phyloP scores from a whole-genome alignment of 2,113 vertebrate species.

The Lophura nycthemera region DNA sequence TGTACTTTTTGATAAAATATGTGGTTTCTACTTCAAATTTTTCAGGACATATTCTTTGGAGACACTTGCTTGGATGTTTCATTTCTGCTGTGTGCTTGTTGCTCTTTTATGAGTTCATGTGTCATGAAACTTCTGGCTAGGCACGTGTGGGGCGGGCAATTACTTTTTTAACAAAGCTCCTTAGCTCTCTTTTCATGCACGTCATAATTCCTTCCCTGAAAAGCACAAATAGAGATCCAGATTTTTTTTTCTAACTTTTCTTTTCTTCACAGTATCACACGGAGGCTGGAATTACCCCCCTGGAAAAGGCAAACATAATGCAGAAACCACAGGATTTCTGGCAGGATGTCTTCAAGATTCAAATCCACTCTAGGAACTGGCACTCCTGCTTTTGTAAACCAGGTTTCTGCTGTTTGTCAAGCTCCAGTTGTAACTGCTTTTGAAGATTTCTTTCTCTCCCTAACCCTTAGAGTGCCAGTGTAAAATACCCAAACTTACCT shows the following conservation, averaged over 20 bases:
- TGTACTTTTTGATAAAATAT: neutral
- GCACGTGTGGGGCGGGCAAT: neutral
- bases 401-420: neutral
- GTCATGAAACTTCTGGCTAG: neutral
- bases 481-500: neutral
- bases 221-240: neutral
- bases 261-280: neutral
- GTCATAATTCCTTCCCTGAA: neutral
- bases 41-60: neutral
- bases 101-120: neutral
- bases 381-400: neutral
- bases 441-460: neutral
- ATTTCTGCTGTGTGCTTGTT: slow-evolving; percentile 24
- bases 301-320: slow-evolving; percentile 36
- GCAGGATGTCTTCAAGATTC: neutral
- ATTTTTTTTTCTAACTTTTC: neutral
- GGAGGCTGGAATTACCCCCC: neutral
- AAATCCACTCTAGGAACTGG: neutral
- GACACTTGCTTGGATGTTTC: slow-evolving; percentile 21
- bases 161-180: neutral
- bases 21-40: neutral
- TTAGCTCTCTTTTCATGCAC: neutral
- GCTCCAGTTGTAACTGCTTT: neutral
- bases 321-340: slow-evolving; percentile 25
- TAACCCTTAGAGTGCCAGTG: neutral